Base-by-base conservation (phyloP, 2,888 invertebrate genomes). In the Xestia c-nigrum region DNA sequence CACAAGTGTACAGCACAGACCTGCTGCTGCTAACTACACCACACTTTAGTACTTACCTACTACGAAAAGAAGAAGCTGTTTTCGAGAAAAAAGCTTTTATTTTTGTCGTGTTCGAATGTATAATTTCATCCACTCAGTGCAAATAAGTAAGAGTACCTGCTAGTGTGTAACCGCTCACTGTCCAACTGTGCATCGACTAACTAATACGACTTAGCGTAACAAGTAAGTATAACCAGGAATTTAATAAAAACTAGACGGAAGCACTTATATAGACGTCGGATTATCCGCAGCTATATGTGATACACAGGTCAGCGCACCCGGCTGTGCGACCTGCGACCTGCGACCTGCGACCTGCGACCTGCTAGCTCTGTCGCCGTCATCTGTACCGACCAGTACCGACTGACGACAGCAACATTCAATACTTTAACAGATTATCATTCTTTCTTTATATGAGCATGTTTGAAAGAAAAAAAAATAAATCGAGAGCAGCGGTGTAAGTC, bases 201-300 rank as follows among this genome's bases (percentile, higher is more conserved):
- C 16, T n/a, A 19, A 19, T 24, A 55, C 16, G 31, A 31, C 10
- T 16, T 31, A 31, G 24, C 55, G 10, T 38, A 24, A n/a, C 7
- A 24, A 57, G 19, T 24, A 24, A 10, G 31, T 31, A 9, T 55
- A 50, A 16, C 31, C 5, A 40, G 50, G 52, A 55, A n/a, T 31
- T n/a, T 0, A 55, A 12, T 59, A 59, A 10, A n/a, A 55, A n/a
- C n/a, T 55, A 55, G 24, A 31, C 43, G 55, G 47, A 57, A 73
- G 31, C 74, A 43, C 74, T 24, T 55, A n/a, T n/a, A n/a, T n/a
- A 21, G 64, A 38, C 10, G 21, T 5, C 65, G 47, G 65, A 65
- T 65, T 43, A 74, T 74, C 74, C 65, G 40, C 59, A 19, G 50
- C 50, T 24, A n/a, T 57, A 12, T 5, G n/a, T 3, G 4, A 7